Percentiles rank a stretch among this genome's conserved stretches.
These are phyloP conservation scores for Ciconia maguari DNA, from an alignment of 2,113 vertebrate species.

Conservation along the genomic window DNA sequence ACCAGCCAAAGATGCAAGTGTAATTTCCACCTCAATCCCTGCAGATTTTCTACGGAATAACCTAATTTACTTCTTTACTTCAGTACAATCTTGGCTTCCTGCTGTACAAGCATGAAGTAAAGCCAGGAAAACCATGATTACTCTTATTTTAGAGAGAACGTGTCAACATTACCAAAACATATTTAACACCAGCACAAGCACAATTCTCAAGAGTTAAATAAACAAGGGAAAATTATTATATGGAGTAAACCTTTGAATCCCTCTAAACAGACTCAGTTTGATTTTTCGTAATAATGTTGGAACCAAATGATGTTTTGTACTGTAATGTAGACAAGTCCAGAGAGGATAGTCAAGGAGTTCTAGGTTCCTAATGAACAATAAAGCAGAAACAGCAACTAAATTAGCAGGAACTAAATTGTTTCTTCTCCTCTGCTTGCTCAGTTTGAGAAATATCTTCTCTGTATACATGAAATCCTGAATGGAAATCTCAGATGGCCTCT, in stretches of 20 bases:
- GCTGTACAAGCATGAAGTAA: constrained; percentile 27
- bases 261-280: neutral
- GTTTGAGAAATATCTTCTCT: neutral
- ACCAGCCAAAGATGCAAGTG: constrained; percentile 39
- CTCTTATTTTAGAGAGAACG: constrained; percentile 13
- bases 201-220: constrained; percentile 34
- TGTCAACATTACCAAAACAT: constrained; percentile 5
- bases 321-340: neutral
- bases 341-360: constrained; percentile 10
- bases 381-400: constrained; percentile 7
- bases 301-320: neutral
- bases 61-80: constrained; percentile 48
- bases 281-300: constrained; percentile 33
- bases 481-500: neutral
- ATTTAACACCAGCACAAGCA: neutral
- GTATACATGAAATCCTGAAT: neutral
- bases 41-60: constrained; percentile 6
- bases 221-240: constrained; percentile 34
- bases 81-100: constrained; percentile 17
- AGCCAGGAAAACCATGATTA: constrained; percentile 51
- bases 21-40: constrained; percentile 47
- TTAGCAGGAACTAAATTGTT: constrained; percentile 4
- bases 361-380: constrained; percentile 6
- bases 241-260: constrained; percentile 28
- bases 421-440: neutral